Percentiles rank a stretch among this genome's conserved stretches.
Evolutionary conservation across 2,797 vertebrate genomes (phyloP).

Genomic region (Gymnothorax javanicus): DNA sequence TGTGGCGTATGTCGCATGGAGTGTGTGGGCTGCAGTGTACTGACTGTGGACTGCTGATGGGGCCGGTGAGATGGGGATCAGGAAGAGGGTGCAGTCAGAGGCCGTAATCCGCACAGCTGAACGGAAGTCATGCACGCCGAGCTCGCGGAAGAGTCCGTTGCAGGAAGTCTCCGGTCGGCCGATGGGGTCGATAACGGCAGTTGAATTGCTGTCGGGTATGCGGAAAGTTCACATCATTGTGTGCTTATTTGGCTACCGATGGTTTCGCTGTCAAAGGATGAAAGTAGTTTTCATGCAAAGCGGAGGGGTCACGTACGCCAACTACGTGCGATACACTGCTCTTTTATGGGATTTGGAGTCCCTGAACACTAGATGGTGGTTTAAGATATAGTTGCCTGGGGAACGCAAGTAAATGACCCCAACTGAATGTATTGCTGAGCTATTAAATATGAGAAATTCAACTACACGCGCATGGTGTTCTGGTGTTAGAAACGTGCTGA

Average conservation of each 20-base stretch:
- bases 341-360: neutral
- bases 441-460: no score
- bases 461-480: no score
- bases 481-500: no score
- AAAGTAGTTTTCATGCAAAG: neutral
- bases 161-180: neutral
- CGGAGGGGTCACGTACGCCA: neutral
- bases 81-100: neutral
- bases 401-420: neutral
- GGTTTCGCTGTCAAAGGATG: neutral
- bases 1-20: constrained; percentile 10
- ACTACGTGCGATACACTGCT: neutral
- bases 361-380: neutral
- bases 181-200: neutral
- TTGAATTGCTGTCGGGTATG: neutral
- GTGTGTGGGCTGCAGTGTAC: neutral
- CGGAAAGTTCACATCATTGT: neutral
- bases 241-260: neutral
- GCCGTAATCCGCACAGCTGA: neutral
- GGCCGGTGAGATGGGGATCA: neutral
- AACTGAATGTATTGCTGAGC: no score
- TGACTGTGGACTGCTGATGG: neutral
- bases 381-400: neutral
- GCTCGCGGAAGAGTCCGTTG: neutral
- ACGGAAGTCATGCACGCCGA: neutral